Evolutionary conservation across 2,888 invertebrate genomes (phyloP).

Genomic region (Platycheirus rosarum): DNA sequence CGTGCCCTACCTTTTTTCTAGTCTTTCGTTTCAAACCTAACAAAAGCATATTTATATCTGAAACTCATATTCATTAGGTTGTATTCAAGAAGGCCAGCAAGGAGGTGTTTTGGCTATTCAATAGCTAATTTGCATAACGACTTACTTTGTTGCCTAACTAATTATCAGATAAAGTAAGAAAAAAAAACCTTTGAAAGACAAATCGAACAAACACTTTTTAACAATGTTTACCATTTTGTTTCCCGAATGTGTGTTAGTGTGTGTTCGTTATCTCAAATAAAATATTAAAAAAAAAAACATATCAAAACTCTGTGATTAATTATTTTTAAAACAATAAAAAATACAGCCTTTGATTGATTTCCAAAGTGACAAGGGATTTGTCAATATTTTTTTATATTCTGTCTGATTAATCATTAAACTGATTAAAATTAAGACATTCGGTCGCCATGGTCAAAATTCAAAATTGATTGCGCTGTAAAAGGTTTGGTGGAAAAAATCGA

Average conservation of each 20-base stretch:
- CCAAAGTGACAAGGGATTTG: slow-evolving; percentile 18
- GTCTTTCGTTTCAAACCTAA: not conserved
- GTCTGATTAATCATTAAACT: not conserved
- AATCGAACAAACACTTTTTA: no score
- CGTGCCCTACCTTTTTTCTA: slow-evolving; percentile 24
- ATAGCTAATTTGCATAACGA: slow-evolving; percentile 64
- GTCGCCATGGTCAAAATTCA: slow-evolving; percentile 59
- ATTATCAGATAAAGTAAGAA: slow-evolving; percentile 47
- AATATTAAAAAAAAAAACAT: not conserved
- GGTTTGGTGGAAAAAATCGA: slow-evolving; percentile 22
- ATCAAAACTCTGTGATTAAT: slow-evolving; percentile 10
- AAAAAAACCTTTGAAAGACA: slow-evolving; percentile 4
- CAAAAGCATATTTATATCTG: slow-evolving; percentile 30
- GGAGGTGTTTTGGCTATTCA: slow-evolving; percentile 45
- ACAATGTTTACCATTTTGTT: slow-evolving; percentile 26
- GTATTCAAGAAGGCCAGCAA: slow-evolving; percentile 2
- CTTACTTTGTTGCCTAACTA: slow-evolving; percentile 54
- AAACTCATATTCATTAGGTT: slow-evolving; percentile 52
- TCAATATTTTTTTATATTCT: slow-evolving; percentile 22
- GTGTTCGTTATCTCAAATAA: not conserved
- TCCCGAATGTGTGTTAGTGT: slow-evolving; percentile 4
- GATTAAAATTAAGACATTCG: slow-evolving; percentile 54
- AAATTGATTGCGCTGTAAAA: slow-evolving; percentile 37
- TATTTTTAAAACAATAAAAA: not conserved
- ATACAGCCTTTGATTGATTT: slow-evolving; percentile 23